Conservation (phyloP, 30 jellyfish, hydroid and myxozoan species). For the Turritopsis rubra region DNA sequence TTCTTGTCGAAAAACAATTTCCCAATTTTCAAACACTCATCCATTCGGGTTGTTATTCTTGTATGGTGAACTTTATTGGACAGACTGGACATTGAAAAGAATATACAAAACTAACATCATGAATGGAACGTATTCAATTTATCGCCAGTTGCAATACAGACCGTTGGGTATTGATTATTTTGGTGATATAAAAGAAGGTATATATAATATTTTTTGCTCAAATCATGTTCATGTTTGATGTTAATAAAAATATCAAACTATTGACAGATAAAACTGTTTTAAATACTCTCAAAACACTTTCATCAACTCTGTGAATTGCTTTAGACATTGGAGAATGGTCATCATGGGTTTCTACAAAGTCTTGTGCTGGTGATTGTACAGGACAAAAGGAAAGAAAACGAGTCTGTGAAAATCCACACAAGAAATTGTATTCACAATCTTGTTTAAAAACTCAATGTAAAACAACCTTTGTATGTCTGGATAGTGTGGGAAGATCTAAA, state of each 20-base stretch:
- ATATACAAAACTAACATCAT: not conserved
- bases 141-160: not conserved
- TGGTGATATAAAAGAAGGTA: not conserved
- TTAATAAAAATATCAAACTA: not conserved
- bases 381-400: not conserved
- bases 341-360: not conserved
- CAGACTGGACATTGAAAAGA: not conserved
- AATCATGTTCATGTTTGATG: not conserved
- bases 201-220: not conserved
- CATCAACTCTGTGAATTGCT: not conserved
- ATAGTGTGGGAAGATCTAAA: not conserved
- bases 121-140: not conserved
- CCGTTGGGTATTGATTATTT: not conserved
- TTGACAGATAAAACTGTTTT: not conserved
- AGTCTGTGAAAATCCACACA: not conserved
- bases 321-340: not conserved
- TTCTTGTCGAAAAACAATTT: not conserved
- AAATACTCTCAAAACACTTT: not conserved
- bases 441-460: not conserved
- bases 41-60: conserved; percentile 1
- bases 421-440: not conserved
- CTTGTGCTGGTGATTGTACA: not conserved
- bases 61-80: not conserved
- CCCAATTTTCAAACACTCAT: not conserved
- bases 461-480: not conserved